Evolutionary conservation across 2,888 invertebrate species (phyloP).

Genomic region (Drosophila nr. medialis): DNA sequence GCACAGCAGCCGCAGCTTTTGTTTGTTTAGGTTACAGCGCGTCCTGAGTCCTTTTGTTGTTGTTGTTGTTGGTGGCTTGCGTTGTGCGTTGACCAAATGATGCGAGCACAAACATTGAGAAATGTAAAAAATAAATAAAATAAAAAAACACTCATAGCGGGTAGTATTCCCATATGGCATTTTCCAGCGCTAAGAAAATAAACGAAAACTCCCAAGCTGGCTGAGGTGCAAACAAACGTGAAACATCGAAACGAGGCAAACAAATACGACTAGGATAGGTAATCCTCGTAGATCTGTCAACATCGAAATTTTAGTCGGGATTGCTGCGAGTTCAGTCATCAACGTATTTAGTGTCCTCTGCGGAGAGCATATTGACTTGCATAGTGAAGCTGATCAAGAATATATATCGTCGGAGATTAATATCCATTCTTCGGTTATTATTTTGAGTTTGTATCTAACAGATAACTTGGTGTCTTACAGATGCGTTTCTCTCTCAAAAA

Average conservation of each 20-base stretch:
- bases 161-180: slow-evolving; percentile 18
- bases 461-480: not conserved
- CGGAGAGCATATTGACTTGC: too few species aligned
- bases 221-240: not conserved
- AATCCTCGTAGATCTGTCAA: not conserved
- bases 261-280: not conserved
- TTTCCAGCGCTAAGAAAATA: not conserved
- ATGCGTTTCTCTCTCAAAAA: not conserved
- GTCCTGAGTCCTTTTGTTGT: slow-evolving; percentile 12
- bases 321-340: not conserved
- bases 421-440: too few species aligned
- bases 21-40: slow-evolving; percentile 58
- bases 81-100: slow-evolving; percentile 46
- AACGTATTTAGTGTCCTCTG: not conserved
- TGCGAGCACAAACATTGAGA: slow-evolving; percentile 31
- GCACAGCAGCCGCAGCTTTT: slow-evolving; percentile 55
- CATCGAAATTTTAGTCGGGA: not conserved
- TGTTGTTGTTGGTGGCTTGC: slow-evolving; percentile 9
- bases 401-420: not conserved
- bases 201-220: not conserved
- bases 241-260: not conserved
- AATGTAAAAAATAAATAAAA: slow-evolving; percentile 14
- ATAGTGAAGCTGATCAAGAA: not conserved
- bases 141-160: slow-evolving; percentile 2
- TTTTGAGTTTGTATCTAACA: not conserved